Base-by-base conservation (phyloP, 1,140 invertebrate species). In the Plectrocnemia conspersa region DNA sequence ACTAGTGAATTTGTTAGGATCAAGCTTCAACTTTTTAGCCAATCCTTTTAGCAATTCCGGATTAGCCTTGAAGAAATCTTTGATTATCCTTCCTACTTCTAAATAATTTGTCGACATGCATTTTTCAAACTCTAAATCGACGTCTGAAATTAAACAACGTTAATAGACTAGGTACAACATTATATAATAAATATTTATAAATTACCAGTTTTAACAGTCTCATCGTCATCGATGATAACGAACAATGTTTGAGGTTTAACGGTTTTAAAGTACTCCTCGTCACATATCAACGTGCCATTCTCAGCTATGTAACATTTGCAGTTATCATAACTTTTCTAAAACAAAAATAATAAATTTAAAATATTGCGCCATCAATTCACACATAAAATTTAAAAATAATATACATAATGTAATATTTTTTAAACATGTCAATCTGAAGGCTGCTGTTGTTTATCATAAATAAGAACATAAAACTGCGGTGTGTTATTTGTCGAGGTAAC, bases 251-350 rank as follows among this genome's bases (percentile, higher is more conserved):
- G 87, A 1, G 83, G 68, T 21, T 83, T 78, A 46, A 90, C 64
- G 1, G 82, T 86, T 33, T 73, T 66, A 61, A 90, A 83, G 64
- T 89, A 89, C 2, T 85, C 84, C 29, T 89, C 83, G 59, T 78
- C 79, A 40, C 85, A 82, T 19, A 89, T 79, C 54, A 81, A 72
- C 15, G 86, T 88, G 29, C 87, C 87, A 70, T 90, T 86, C 29
- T 79, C 67, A 1, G 78, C 75, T 38, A 80, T 67, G 64, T 72
- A 79, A 7, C 70, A 70, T 52, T 65, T 73, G 59, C 75, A 72
- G 22, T 35, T 4, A 21, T 60, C 52, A 53, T 54, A 29, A 3
- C n/a, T n/a, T n/a, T n/a, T n/a, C n/a, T n/a, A n/a, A n/a, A n/a
- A n/a, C n/a, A n/a, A n/a, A n/a, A n/a, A n/a, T n/a, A n/a, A n/a